These are phyloP conservation scores for Chironomus tentans DNA, from an alignment of 2,888 invertebrate species.

Conservation along the genomic window DNA sequence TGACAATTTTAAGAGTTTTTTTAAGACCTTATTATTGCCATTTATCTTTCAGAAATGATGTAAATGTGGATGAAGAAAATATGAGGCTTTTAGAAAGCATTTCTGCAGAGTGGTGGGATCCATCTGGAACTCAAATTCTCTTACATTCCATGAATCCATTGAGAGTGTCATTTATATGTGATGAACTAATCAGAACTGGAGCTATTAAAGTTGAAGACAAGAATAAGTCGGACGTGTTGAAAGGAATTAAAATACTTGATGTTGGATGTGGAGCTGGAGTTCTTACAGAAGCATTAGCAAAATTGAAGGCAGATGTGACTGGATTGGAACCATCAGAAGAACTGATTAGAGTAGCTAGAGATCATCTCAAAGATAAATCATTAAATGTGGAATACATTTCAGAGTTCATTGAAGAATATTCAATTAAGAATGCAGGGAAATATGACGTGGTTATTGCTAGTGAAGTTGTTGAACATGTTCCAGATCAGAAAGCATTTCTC, in stretches of 20 bases:
- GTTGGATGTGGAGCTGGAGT: slow-evolving; percentile 90
- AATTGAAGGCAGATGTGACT: slow-evolving; percentile 68
- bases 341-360: slow-evolving; percentile 54
- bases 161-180: neutral
- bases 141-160: neutral
- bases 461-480: slow-evolving; percentile 84
- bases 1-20: no score
- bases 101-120: neutral
- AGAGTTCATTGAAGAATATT: slow-evolving; percentile 46
- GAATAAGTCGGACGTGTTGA: neutral
- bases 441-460: slow-evolving; percentile 82
- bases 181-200: neutral
- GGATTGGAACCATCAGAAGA: slow-evolving; percentile 72
- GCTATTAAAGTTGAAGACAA: neutral
- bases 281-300: slow-evolving; percentile 60
- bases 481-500: slow-evolving; percentile 60
- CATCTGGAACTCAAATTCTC: neutral
- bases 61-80: no score
- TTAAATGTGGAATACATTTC: slow-evolving; percentile 32
- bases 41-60: no score
- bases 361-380: slow-evolving; percentile 45
- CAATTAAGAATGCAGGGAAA: slow-evolving; percentile 39
- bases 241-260: slow-evolving; percentile 62
- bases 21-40: no score
- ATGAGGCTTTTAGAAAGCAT: no score